Conservation (phyloP, 2,113 vertebrate species). For the Ictalurus punctatus region DNA sequence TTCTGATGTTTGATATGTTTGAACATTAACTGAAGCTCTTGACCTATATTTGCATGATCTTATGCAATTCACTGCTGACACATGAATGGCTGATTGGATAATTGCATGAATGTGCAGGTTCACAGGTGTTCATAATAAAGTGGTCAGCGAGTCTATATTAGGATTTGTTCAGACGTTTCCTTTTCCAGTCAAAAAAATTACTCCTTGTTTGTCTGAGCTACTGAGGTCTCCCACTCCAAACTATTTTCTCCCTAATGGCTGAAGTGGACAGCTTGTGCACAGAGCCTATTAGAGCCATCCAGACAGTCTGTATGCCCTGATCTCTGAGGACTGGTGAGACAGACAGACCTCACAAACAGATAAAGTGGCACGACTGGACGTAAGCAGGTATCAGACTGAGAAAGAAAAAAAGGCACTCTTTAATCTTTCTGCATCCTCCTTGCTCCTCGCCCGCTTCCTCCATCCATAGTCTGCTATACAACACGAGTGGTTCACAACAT, state of each 20-base stretch:
- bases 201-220: not conserved
- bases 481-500: slow-evolving; percentile 52
- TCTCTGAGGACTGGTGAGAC: slow-evolving; percentile 15
- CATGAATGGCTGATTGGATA: not conserved
- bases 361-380: slow-evolving; percentile 2
- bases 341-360: slow-evolving; percentile 24
- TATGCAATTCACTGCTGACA: not conserved
- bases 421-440: slow-evolving; percentile 66
- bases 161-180: not conserved
- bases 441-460: slow-evolving; percentile 42
- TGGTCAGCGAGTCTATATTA: not conserved
- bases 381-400: slow-evolving; percentile 21
- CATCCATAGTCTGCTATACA: slow-evolving; percentile 46
- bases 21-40: not conserved
- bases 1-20: not conserved
- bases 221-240: not conserved
- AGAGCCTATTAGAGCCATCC: slow-evolving; percentile 29
- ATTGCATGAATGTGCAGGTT: not conserved
- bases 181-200: not conserved
- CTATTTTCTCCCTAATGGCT: slow-evolving; percentile 25
- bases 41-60: not conserved
- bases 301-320: not conserved
- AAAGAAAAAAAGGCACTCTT: slow-evolving; percentile 48
- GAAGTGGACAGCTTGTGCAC: slow-evolving; percentile 21
- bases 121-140: slow-evolving; percentile 11